Evolutionary conservation across 2,888 invertebrate species (phyloP).

Genomic region (Arctia plantaginis): DNA sequence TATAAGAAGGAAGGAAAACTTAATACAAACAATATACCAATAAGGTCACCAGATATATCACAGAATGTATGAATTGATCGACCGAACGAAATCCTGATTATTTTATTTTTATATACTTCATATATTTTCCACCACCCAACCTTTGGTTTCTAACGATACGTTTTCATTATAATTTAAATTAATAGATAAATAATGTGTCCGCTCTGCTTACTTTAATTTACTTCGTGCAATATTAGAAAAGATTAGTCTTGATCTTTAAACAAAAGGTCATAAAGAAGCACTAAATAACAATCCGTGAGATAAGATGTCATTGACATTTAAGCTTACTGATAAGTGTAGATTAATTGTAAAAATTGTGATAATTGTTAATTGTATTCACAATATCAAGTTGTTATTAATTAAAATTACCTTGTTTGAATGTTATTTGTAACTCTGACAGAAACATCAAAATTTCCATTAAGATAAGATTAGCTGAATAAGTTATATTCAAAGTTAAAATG

Average conservation of each 20-base stretch:
- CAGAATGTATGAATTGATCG: neutral
- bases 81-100: neutral
- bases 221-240: neutral
- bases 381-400: neutral
- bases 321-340: constrained; percentile 5
- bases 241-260: constrained; percentile 17
- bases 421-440: neutral
- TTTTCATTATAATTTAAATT: neutral
- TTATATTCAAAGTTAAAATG: too few species aligned
- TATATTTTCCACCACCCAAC: neutral
- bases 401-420: neutral
- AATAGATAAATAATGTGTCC: neutral
- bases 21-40: too few species aligned
- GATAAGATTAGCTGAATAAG: too few species aligned
- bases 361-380: neutral
- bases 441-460: neutral
- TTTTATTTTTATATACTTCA: neutral
- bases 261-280: constrained; percentile 21
- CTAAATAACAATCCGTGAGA: constrained; percentile 21
- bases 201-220: neutral
- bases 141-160: neutral
- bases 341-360: neutral
- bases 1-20: too few species aligned
- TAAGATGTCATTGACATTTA: constrained; percentile 40
- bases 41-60: neutral